A percentile compares a stretch with the other conserved stretches of the same genome.
Conservation (phyloP, 2,888 invertebrate genomes). For the Ormyrus rosae region DNA sequence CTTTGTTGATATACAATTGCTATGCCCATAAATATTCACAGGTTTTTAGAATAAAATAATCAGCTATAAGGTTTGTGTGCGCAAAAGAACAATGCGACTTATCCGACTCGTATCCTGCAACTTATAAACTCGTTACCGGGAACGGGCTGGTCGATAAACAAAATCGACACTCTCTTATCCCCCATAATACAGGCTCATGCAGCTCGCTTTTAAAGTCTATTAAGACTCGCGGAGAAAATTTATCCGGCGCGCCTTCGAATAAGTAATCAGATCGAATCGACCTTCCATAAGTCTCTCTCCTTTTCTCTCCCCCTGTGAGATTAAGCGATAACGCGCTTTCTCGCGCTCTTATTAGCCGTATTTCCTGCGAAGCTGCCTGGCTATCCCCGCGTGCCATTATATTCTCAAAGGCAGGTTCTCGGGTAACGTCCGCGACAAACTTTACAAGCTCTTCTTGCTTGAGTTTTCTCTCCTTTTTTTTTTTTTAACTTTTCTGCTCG, state of each 20-base stretch:
- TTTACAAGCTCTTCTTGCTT: conserved; percentile 24
- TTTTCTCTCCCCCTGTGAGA: conserved; percentile 25
- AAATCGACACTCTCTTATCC: conserved; percentile 41
- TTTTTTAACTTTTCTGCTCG: background rate
- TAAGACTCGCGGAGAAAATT: conserved; percentile 48
- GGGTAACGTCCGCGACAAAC: conserved; percentile 40
- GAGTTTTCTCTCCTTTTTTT: conserved; percentile 11
- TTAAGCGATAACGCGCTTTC: conserved; percentile 48
- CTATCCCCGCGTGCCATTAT: conserved; percentile 34
- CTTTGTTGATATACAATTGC: no score
- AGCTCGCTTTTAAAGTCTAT: conserved; percentile 44
- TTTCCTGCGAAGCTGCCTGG: conserved; percentile 36
- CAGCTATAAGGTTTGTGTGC: no score
- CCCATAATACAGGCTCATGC: background rate
- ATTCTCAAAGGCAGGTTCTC: conserved; percentile 25
- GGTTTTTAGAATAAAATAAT: no score
- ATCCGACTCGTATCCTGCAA: background rate
- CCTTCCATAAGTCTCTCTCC: conserved; percentile 42
- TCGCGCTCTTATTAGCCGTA: conserved; percentile 49
- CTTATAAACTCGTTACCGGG: conserved; percentile 48
- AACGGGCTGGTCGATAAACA: conserved; percentile 25
- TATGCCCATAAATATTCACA: no score
- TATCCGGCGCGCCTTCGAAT: conserved; percentile 46
- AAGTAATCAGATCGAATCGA: conserved; percentile 50
- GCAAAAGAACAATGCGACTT: background rate